phyloP scores from a whole-genome alignment of 30 jellyfish, hydroid and myxozoan genomes.

The Rhopilema esculentum region DNA sequence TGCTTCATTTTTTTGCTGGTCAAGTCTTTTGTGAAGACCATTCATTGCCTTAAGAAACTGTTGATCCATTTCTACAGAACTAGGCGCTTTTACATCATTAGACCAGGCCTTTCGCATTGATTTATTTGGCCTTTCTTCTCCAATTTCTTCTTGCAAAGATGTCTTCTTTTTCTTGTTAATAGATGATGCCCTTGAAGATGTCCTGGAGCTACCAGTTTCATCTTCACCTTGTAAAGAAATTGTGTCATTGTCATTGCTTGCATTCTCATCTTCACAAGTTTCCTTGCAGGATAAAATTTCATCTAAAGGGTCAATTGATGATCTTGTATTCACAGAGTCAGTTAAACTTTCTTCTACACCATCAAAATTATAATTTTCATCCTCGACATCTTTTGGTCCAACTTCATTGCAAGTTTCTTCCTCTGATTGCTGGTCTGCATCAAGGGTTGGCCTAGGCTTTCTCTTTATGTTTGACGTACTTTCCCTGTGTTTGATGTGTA shows the following conservation, averaged over 20 bases:
- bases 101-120: slow-evolving; percentile 3
- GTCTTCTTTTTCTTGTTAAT: not conserved
- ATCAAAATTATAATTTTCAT: not conserved
- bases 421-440: slow-evolving; percentile 2
- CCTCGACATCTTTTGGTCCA: not conserved
- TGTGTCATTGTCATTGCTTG: not conserved
- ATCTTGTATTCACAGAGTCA: not conserved
- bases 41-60: slow-evolving; percentile 2
- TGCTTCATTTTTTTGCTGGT: slow-evolving; percentile 7
- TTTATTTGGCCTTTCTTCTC: not conserved
- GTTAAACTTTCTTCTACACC: not conserved
- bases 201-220: slow-evolving; percentile 1
- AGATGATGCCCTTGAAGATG: not conserved
- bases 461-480: slow-evolving; percentile 1
- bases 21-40: slow-evolving; percentile 7
- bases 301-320: not conserved
- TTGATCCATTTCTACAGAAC: slow-evolving; percentile 13
- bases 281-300: not conserved
- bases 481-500: slow-evolving; percentile 7
- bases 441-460: not conserved
- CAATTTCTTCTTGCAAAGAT: slow-evolving; percentile 3
- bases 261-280: not conserved
- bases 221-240: not conserved
- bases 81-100: slow-evolving; percentile 15
- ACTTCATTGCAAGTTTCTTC: not conserved